phyloP scores from a whole-genome alignment of 1,140 invertebrate genomes.

The Cydia fagiglandana region DNA sequence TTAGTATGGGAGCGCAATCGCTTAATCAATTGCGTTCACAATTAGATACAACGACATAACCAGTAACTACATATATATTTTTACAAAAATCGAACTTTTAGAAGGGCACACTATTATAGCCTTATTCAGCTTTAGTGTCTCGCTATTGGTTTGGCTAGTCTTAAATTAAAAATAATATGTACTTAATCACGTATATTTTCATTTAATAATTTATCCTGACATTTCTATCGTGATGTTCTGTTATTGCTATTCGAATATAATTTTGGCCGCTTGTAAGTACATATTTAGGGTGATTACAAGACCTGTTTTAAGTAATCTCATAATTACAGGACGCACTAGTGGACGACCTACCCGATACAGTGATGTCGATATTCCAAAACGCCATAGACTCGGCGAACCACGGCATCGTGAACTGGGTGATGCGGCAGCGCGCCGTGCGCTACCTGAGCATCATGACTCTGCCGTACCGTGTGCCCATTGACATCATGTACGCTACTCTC shows the following conservation, averaged over 20 bases:
- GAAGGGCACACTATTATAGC: too few species aligned
- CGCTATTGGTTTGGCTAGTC: too few species aligned
- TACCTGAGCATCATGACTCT: slow-evolving; percentile 88
- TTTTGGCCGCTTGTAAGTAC: not conserved
- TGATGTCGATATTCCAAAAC: slow-evolving; percentile 93
- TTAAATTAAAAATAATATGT: too few species aligned
- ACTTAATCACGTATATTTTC: too few species aligned
- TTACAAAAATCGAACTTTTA: too few species aligned
- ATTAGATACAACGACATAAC: too few species aligned
- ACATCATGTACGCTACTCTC: slow-evolving; percentile 90
- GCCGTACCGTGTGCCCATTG: slow-evolving; percentile 91
- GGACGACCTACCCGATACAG: slow-evolving; percentile 91
- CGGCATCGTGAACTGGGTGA: slow-evolving; percentile 93
- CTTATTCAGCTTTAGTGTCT: too few species aligned
- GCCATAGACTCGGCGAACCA: slow-evolving; percentile 95
- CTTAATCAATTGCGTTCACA: too few species aligned
- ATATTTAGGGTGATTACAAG: not conserved
- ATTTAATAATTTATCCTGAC: too few species aligned
- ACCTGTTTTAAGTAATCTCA: not conserved
- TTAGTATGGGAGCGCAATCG: too few species aligned
- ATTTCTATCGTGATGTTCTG: too few species aligned
- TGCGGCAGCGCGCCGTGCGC: slow-evolving; percentile 89
- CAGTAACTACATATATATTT: too few species aligned
- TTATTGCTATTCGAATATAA: not conserved
- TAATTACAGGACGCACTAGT: slow-evolving; percentile 87